These are phyloP conservation scores for Eurytoma californica DNA, from an alignment of 2,888 invertebrate genomes.

Conservation along the genomic window DNA sequence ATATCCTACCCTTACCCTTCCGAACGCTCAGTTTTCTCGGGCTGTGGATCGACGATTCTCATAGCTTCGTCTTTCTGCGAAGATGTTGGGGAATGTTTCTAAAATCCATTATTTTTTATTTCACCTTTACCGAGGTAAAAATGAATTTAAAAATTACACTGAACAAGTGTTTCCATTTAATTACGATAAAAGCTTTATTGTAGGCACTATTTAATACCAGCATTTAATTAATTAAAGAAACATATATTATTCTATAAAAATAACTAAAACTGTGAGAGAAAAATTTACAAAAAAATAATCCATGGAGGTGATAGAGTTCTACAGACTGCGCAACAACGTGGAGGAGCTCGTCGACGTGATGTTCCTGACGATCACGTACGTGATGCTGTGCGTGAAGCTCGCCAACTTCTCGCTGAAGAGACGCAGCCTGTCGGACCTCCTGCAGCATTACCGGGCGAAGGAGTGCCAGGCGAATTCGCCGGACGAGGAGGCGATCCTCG, in stretches of 20 bases:
- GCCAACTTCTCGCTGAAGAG: conserved; percentile 23
- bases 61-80: conserved; percentile 2
- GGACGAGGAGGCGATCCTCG: conserved; percentile 39
- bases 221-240: too few relatives aligned
- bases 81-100: conserved; percentile 17
- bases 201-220: too few relatives aligned
- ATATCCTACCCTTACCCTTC: not conserved
- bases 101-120: conserved; percentile 16
- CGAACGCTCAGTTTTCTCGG: conserved; percentile 34
- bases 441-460: conserved; percentile 10
- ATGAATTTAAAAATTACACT: too few relatives aligned
- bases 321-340: not conserved
- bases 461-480: conserved; percentile 17
- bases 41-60: conserved; percentile 28
- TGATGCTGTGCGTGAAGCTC: conserved; percentile 32
- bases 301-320: conserved; percentile 15
- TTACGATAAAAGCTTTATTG: too few relatives aligned
- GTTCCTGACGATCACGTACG: conserved; percentile 42
- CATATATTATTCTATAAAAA: too few relatives aligned
- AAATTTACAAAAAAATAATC: too few relatives aligned
- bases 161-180: too few relatives aligned
- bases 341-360: conserved; percentile 40
- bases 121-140: conserved; percentile 27
- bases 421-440: not conserved
- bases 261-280: too few relatives aligned